Evolutionary conservation across 2,888 invertebrate species (phyloP).

Genomic region (Apotomis betuletana): DNA sequence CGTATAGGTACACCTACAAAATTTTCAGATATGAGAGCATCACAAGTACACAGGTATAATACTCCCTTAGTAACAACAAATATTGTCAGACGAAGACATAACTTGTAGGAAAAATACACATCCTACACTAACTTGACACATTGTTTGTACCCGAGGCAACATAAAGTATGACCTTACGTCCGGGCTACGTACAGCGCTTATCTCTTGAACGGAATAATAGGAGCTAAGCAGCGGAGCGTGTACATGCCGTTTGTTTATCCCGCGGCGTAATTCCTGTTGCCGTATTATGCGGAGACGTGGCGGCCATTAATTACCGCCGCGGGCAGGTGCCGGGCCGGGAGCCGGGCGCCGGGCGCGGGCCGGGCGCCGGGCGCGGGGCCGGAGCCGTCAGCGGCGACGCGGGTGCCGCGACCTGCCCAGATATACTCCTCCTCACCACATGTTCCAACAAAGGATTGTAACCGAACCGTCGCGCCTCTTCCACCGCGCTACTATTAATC

Average conservation of each 20-base stretch:
- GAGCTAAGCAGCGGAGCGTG: background rate
- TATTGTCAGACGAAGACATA: no score
- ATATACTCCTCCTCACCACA: background rate
- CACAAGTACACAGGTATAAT: no score
- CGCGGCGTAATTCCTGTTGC: slow-evolving; percentile 16
- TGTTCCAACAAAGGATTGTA: background rate
- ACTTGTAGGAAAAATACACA: no score
- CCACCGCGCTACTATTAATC: slow-evolving; percentile 31
- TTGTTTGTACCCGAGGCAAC: no score
- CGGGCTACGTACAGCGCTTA: no score
- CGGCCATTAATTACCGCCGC: slow-evolving; percentile 5
- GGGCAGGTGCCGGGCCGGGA: background rate
- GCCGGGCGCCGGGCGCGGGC: background rate
- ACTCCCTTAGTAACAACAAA: no score
- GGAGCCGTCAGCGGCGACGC: background rate
- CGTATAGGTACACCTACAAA: no score
- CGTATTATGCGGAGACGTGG: background rate
- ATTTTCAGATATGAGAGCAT: no score
- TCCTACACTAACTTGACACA: no score
- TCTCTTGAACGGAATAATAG: background rate
- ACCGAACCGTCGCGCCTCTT: no score
- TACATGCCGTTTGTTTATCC: background rate
- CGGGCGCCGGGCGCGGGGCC: background rate
- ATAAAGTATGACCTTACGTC: no score
- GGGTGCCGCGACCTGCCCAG: background rate